Evolutionary conservation across 2,113 vertebrate species (phyloP).

Genomic region (Hippocampus comes): DNA sequence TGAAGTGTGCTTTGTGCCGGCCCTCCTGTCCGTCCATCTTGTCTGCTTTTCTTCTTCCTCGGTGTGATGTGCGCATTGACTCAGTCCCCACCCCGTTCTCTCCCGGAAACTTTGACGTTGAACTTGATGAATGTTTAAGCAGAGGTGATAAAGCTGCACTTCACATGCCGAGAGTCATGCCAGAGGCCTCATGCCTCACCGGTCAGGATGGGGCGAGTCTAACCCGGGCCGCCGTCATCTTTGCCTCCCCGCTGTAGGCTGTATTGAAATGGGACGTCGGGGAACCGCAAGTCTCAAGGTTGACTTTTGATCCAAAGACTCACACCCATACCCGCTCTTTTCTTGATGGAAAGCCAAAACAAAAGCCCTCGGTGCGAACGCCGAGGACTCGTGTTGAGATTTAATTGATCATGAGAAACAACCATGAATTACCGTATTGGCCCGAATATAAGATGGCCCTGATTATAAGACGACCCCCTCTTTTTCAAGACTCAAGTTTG

Average conservation of each 20-base stretch:
- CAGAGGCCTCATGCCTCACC: slow-evolving; percentile 61
- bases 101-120: slow-evolving; percentile 47
- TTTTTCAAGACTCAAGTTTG: no score
- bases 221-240: slow-evolving; percentile 46
- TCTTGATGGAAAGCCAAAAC: slow-evolving; percentile 20
- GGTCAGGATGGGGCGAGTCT: slow-evolving; percentile 48
- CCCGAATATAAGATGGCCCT: no score
- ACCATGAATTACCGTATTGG: slow-evolving; percentile 18
- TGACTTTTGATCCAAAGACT: slow-evolving; percentile 13
- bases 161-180: slow-evolving; percentile 66
- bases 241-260: slow-evolving; percentile 39
- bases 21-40: slow-evolving; percentile 40
- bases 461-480: no score
- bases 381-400: slow-evolving; percentile 25
- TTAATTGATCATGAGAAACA: slow-evolving; percentile 28
- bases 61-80: slow-evolving; percentile 33
- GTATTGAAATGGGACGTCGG: slow-evolving; percentile 43
- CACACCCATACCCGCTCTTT: slow-evolving; percentile 4
- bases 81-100: slow-evolving; percentile 6
- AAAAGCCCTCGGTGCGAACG: slow-evolving; percentile 26
- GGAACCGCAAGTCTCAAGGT: slow-evolving; percentile 49
- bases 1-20: slow-evolving; percentile 31
- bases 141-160: slow-evolving; percentile 58
- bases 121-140: slow-evolving; percentile 68
- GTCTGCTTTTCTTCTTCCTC: slow-evolving; percentile 30